These are phyloP conservation scores for Ptychadena robeensis DNA, from an alignment of 2,797 vertebrate genomes.

Conservation along the genomic window DNA sequence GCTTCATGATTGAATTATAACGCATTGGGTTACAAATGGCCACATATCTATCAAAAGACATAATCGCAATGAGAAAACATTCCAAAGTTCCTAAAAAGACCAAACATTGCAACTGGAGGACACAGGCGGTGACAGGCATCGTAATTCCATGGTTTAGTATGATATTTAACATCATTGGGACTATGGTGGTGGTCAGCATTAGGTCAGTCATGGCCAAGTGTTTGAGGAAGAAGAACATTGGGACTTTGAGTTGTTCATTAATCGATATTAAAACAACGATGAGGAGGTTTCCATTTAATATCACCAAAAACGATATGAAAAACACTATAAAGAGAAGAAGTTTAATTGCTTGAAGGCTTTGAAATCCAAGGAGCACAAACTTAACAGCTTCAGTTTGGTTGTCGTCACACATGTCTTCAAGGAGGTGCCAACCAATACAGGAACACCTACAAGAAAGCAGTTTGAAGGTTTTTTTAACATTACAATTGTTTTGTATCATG, in stretches of 20 bases:
- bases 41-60: slow-evolving; percentile 47
- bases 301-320: background rate
- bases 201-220: slow-evolving; percentile 33
- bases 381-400: background rate
- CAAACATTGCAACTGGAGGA: slow-evolving; percentile 1
- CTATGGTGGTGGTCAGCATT: slow-evolving; percentile 1
- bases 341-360: background rate
- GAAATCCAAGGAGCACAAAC: slow-evolving; percentile 25
- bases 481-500: no score
- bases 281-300: slow-evolving; percentile 33
- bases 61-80: slow-evolving; percentile 25
- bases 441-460: background rate
- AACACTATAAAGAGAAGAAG: slow-evolving; percentile 15
- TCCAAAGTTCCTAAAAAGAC: slow-evolving; percentile 5
- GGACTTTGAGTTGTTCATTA: background rate
- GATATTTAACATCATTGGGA: slow-evolving; percentile 18
- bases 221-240: slow-evolving; percentile 46
- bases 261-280: slow-evolving; percentile 31
- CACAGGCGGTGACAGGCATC: background rate
- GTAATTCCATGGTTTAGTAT: background rate
- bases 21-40: slow-evolving; percentile 37
- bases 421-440: background rate
- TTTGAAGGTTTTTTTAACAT: no score
- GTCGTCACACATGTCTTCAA: background rate
- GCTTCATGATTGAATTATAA: slow-evolving; percentile 27